Evolutionary conservation across 2,797 vertebrate genomes (phyloP).

Genomic region (Acropternis orthonyx): DNA sequence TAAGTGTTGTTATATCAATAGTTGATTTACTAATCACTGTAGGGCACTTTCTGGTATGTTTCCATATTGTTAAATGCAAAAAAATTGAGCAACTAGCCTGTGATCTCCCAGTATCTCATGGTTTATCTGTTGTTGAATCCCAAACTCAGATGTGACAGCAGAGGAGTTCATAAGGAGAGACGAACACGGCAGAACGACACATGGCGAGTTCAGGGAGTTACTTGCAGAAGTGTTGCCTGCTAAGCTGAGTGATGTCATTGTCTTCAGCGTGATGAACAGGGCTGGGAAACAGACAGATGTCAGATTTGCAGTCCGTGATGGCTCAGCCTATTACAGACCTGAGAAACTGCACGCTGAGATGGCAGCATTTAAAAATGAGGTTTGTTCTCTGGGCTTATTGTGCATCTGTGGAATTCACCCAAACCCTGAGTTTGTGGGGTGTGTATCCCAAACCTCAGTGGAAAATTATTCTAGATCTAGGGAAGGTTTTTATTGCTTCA

Average conservation of each 20-base stretch:
- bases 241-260: constrained; percentile 73
- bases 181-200: constrained; percentile 73
- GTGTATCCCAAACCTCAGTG: neutral
- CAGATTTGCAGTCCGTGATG: constrained; percentile 74
- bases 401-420: neutral
- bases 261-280: constrained; percentile 80
- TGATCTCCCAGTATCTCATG: neutral
- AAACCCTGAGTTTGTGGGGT: neutral
- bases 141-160: constrained; percentile 79
- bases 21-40: neutral
- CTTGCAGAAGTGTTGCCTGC: constrained; percentile 81
- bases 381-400: constrained; percentile 46
- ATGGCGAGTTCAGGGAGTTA: constrained; percentile 79
- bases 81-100: neutral
- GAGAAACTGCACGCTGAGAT: constrained; percentile 85
- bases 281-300: constrained; percentile 79
- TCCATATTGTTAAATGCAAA: neutral
- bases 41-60: neutral
- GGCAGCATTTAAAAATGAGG: constrained; percentile 84
- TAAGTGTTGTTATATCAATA: neutral
- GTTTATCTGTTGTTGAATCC: constrained; percentile 5
- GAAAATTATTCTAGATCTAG: neutral
- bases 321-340: constrained; percentile 74
- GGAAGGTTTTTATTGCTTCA: neutral
- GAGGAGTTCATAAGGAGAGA: constrained; percentile 82